phyloP scores from a whole-genome alignment of 2,113 vertebrate species.

The Ailurus styani region DNA sequence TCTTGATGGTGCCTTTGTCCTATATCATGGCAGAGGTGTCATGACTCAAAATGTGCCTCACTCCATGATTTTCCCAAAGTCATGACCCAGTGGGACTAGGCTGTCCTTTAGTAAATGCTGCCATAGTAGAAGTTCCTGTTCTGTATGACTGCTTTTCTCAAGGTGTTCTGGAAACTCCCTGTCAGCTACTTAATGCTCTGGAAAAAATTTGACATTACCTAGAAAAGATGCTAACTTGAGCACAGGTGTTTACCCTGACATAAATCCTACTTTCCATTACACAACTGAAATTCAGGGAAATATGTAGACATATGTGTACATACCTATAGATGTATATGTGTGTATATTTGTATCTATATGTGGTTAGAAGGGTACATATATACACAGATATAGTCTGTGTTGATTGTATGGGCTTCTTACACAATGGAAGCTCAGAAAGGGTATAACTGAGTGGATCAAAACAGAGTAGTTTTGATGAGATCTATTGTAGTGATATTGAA shows the following conservation, averaged over 20 bases:
- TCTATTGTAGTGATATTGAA: not conserved
- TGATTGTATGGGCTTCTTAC: not conserved
- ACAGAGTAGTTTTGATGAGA: not conserved
- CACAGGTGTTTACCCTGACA: not conserved
- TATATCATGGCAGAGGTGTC: not conserved
- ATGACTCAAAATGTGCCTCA: not conserved
- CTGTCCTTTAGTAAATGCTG: not conserved
- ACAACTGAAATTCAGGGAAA: not conserved
- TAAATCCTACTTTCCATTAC: not conserved
- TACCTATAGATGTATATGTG: not conserved
- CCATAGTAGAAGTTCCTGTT: not conserved
- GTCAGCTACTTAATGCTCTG: not conserved
- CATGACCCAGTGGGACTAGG: not conserved
- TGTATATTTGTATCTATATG: not conserved
- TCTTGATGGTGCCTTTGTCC: not conserved
- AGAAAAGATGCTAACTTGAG: not conserved
- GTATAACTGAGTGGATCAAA: not conserved
- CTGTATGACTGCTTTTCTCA: not conserved
- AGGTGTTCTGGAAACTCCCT: not conserved
- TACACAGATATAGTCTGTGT: not conserved
- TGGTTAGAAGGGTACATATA: not conserved
- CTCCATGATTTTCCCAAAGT: not conserved
- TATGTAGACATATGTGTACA: not conserved
- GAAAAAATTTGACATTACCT: not conserved
- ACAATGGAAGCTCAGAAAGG: not conserved